Evolutionary conservation across 2,113 vertebrate species (phyloP).

Genomic region (Catharus fuscescens): DNA sequence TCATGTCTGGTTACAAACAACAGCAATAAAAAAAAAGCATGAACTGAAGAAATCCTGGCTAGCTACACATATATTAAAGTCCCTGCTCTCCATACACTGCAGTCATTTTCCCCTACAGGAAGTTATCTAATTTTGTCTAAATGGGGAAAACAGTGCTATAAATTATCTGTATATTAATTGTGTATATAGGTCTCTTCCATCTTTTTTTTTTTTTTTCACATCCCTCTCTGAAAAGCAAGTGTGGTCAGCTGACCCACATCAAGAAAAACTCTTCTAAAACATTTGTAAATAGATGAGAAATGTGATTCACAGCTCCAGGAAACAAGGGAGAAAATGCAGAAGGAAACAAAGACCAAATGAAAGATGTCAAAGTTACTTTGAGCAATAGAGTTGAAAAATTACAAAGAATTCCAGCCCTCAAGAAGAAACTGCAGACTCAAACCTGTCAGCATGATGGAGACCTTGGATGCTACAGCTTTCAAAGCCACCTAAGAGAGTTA

Average conservation of each 20-base stretch:
- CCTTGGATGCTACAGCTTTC: not conserved
- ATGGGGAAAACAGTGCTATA: not conserved
- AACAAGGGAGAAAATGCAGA: not conserved
- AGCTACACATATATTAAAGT: not conserved
- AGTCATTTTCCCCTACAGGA: not conserved
- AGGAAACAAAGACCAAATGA: not conserved
- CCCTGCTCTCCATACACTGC: not conserved
- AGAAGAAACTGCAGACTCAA: not conserved
- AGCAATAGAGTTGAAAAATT: not conserved
- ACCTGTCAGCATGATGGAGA: not conserved
- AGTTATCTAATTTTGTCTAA: not conserved
- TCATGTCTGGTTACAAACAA: not conserved
- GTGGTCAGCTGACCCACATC: rapidly evolving
- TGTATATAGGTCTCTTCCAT: not conserved
- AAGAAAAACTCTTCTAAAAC: not conserved
- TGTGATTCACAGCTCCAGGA: not conserved
- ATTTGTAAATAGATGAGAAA: not conserved
- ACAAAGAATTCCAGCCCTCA: not conserved
- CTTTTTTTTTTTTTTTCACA: not conserved
- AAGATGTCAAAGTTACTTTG: not conserved
- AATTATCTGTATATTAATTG: not conserved
- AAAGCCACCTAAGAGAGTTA: slow-evolving; percentile 12
- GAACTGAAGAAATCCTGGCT: not conserved
- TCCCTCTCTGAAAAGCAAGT: not conserved
- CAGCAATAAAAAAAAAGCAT: not conserved